Percentiles rank a stretch among this genome's conserved stretches.
These are phyloP conservation scores for Protobothrops mucrosquamatus DNA, from an alignment of 2,113 vertebrate genomes.

Conservation along the genomic window DNA sequence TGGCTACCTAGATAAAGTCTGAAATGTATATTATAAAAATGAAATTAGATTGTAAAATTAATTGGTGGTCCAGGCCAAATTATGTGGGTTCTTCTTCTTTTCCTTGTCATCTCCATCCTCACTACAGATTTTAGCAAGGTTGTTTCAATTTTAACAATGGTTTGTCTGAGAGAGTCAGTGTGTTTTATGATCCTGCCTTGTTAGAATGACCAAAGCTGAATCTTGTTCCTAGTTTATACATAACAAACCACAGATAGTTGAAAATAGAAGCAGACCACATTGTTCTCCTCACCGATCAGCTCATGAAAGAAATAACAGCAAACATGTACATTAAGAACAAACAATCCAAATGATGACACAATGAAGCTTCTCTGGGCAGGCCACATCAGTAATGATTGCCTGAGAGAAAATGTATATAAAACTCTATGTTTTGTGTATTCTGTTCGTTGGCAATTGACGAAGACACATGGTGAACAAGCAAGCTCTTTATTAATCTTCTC, in stretches of 20 bases:
- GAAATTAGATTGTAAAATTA: background rate
- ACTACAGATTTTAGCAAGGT: background rate
- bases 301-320: background rate
- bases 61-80: background rate
- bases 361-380: background rate
- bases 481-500: too few species aligned
- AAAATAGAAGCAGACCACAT: background rate
- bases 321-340: background rate
- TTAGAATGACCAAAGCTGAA: background rate
- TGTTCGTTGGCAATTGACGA: too few species aligned
- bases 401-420: background rate
- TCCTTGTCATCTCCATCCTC: background rate
- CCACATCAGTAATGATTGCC: background rate
- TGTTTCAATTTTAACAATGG: background rate
- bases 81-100: background rate
- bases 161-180: background rate
- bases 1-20: background rate
- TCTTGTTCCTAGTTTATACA: background rate
- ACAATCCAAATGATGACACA: background rate
- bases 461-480: too few species aligned
- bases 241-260: background rate
- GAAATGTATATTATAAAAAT: background rate
- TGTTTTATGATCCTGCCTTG: background rate
- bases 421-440: background rate
- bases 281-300: background rate